Base-by-base conservation (phyloP, 2,888 invertebrate genomes). In the Apocheima hispidaria region DNA sequence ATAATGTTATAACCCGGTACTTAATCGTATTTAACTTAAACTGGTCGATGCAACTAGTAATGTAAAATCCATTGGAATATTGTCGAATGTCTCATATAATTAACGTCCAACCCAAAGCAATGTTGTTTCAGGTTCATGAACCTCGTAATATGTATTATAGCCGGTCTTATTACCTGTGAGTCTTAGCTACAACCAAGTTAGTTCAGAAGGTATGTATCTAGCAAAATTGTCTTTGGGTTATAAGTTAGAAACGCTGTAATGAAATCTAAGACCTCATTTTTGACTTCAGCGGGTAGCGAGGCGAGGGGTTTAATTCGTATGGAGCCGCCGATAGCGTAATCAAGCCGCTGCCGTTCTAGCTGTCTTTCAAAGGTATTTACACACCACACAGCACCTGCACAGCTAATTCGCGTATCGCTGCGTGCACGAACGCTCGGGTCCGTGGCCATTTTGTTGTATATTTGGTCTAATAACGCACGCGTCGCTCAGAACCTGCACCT, bases 1-100 rank as follows among this genome's bases (percentile, higher is more conserved):
- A 28, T 20, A 30, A 33, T 33, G 20, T n/a, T 18, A 33, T 33
- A 48, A 48, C 48, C 20, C 21, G 33, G 33, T 48, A 48, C 20
- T 33, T 33, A 48, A 48, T 10, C 20, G 33, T 12, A 12, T 48
- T 38, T 38, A 38, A 38, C 38, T 38, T 38, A 20, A 38, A 10
- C 7, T 18, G 18, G 2, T 18, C 16, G 10, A 12, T 12, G 5
- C 9, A 38, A 38, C 38, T 38, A 38, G 38, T 0, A 18, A 18
- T 38, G 38, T 10, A 14, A 41, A 23, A 23, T n/a, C 23, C 41
- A 1, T 23, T 41, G 23, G 20, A 41, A 41, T n/a, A 16, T 23
- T 21, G 21, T 41, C 23, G 21, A 12, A 1, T 12, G 16, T 10
- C 10, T 33, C 10, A 4, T 3, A n/a, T 35, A 36, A 36, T 16